Evolutionary conservation across 92 coral and sea anemone genomes (phyloP), one percentile per base, ranked within the genome.

Genomic region (Porites lobata): DNA sequence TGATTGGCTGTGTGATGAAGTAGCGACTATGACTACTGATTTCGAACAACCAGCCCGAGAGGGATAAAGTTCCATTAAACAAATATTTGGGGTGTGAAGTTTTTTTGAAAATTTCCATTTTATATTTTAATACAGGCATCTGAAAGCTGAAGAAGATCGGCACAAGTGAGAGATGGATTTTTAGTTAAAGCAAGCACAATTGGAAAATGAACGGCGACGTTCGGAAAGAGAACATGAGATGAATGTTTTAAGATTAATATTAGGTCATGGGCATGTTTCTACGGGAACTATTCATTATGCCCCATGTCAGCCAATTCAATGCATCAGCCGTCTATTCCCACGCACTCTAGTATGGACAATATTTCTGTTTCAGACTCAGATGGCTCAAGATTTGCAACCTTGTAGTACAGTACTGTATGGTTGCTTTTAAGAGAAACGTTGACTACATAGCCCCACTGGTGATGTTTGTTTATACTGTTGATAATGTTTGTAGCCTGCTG

Each of bases 311-410:
- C 32, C 32, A 26, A 59, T 59, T 59, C 65, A 67, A 67, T 67
- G 72, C 26, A 67, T 43, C 72, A 67, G 38, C 72, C 29, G 0
- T 67, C 38, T 67, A 9, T 67, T 67, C 72, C 72, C 38, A 67
- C 13, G 72, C 72, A 67, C 13, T 67, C 72, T 67, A 67, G 72
- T 67, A 67, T 20, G 72, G 72, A 67, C 72, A 67, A 67, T 21
- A 67, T 67, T 67, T 19, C 72, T 67, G 72, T 67, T 67, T 67
- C 72, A 67, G 72, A 67, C 72, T 67, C 43, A 67, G 72, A 67
- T 67, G 72, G 72, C 72, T 67, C 72, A 67, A 6, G 38, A 8
- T 20, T 67, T 21, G 8, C 72, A 20, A 67, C 72, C 72, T 67
- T 17, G 29, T 67, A 67, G 72, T 67, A 26, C 32, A 17, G 72